phyloP scores from a whole-genome alignment of 2,888 invertebrate genomes.

The Phortica magna region DNA sequence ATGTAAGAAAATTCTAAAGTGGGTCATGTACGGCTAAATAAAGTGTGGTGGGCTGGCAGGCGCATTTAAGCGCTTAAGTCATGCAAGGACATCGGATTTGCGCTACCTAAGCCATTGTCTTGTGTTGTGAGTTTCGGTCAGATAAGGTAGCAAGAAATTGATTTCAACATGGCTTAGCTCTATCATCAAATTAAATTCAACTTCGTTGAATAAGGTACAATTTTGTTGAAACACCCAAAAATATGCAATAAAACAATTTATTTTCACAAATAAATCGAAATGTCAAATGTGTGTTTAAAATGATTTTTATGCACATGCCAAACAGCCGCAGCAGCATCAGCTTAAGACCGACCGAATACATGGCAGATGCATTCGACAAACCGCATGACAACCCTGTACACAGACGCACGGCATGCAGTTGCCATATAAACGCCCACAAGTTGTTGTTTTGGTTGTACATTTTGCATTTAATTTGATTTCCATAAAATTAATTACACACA shows the following conservation, averaged over 20 bases:
- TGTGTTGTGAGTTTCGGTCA: neutral
- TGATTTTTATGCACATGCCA: neutral
- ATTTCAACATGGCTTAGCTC: neutral
- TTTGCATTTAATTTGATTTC: slow-evolving; percentile 33
- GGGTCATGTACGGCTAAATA: slow-evolving; percentile 18
- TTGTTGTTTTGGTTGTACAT: slow-evolving; percentile 14
- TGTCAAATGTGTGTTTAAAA: neutral
- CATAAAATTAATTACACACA: slow-evolving; percentile 31
- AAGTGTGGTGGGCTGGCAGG: neutral
- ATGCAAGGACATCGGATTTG: neutral
- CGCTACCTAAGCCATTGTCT: neutral
- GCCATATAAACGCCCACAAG: slow-evolving; percentile 11
- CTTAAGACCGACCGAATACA: neutral
- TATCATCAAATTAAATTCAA: neutral
- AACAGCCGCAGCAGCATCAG: neutral
- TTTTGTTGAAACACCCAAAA: neutral
- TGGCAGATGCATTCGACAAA: neutral
- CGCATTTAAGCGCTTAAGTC: slow-evolving; percentile 27
- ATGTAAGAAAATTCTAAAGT: slow-evolving; percentile 17
- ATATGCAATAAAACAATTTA: neutral
- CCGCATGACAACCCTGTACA: slow-evolving; percentile 18
- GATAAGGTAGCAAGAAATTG: neutral
- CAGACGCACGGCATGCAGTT: neutral
- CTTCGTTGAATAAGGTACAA: neutral
- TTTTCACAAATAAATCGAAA: neutral